Conservation (phyloP, 2,888 invertebrate genomes). For the Pecten maximus region DNA sequence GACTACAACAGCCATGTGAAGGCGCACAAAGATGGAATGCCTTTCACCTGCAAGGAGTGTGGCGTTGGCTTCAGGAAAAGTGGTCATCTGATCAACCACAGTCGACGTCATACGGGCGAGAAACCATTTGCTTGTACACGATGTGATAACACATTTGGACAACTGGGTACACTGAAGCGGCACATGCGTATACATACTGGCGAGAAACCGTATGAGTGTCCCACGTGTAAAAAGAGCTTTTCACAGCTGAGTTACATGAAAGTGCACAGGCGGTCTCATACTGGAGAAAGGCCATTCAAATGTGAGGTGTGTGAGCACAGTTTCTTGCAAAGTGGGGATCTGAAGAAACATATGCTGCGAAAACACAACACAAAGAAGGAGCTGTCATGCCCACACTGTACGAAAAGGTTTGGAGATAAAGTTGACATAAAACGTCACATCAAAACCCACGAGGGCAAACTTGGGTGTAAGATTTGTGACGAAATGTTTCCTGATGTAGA, state of each 20-base stretch:
- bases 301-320: neutral
- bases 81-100: neutral
- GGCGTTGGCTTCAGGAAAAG: slow-evolving; percentile 8
- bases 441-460: neutral
- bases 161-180: neutral
- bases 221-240: neutral
- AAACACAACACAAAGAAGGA: neutral
- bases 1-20: slow-evolving; percentile 10
- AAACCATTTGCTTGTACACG: neutral
- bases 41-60: neutral
- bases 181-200: slow-evolving; percentile 18
- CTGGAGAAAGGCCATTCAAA: slow-evolving; percentile 1
- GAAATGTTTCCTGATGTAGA: neutral
- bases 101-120: neutral
- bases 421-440: neutral
- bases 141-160: neutral
- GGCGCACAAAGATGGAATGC: neutral
- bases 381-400: neutral
- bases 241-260: slow-evolving; percentile 1
- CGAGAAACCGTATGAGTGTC: neutral
- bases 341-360: neutral
- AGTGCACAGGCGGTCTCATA: neutral
- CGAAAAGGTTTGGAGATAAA: neutral
- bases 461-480: neutral
- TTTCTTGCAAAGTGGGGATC: neutral